Evolutionary conservation across 2,797 vertebrate genomes (phyloP).

Genomic region (Schizothorax lantsangensis): DNA sequence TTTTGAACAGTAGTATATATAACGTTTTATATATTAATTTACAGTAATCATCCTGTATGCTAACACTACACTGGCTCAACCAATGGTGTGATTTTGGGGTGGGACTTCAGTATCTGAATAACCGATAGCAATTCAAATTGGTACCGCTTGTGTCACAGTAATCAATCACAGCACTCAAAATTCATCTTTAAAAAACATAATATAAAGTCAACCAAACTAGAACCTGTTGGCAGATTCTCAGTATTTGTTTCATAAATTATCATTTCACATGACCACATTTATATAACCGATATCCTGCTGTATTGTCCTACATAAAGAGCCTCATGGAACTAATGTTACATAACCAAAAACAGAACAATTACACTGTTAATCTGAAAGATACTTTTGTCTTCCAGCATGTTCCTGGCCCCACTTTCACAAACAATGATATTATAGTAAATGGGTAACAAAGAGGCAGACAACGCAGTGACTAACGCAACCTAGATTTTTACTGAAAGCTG

Average conservation of each 20-base stretch:
- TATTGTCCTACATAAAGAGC: conserved; percentile 13
- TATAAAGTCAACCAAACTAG: neutral
- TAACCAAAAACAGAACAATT: conserved; percentile 42
- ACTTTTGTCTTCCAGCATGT: conserved; percentile 32
- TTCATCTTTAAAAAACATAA: conserved; percentile 12
- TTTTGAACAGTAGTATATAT: too few species aligned
- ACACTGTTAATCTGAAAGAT: conserved; percentile 27
- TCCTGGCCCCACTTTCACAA: conserved; percentile 36
- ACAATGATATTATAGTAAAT: conserved; percentile 40
- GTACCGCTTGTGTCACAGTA: neutral
- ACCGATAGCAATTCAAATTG: neutral
- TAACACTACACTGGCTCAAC: neutral
- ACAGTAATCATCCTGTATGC: neutral
- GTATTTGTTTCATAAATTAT: neutral
- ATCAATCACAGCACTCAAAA: neutral
- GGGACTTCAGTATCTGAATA: neutral
- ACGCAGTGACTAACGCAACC: conserved; percentile 33
- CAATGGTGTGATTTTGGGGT: neutral
- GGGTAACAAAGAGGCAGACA: conserved; percentile 42
- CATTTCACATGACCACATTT: neutral
- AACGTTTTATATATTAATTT: neutral
- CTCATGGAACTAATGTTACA: conserved; percentile 29
- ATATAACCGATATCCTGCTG: neutral
- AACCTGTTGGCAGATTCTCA: neutral
- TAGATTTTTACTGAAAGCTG: conserved; percentile 49